Evolutionary conservation across 2,888 invertebrate genomes (phyloP).

Genomic region (Andricus quercusramuli): DNA sequence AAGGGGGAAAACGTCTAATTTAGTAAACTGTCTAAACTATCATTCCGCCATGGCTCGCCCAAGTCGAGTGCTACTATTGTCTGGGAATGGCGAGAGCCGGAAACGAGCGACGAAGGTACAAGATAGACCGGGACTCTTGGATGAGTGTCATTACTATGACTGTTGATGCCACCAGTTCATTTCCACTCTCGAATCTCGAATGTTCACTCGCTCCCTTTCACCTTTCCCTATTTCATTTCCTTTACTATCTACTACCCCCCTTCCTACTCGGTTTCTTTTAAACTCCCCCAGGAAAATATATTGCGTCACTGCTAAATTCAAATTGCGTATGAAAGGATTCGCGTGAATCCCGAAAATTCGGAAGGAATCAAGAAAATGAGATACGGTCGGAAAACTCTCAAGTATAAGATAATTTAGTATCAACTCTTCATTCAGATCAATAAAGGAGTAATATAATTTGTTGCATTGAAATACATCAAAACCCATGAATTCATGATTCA

Average conservation of each 20-base stretch:
- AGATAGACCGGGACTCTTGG: conserved; percentile 43
- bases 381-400: not conserved
- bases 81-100: conserved; percentile 66
- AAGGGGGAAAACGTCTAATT: conserved; percentile 62
- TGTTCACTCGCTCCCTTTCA: not conserved
- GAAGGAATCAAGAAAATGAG: not conserved
- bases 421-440: no score
- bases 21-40: conserved; percentile 72
- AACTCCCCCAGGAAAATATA: not conserved
- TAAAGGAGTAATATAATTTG: no score
- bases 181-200: conserved; percentile 47
- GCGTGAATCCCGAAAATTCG: not conserved
- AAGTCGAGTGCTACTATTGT: conserved; percentile 71
- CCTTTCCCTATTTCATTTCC: conserved; percentile 26
- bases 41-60: conserved; percentile 60
- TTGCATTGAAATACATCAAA: no score
- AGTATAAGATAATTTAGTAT: no score
- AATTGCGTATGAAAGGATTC: not conserved
- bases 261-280: not conserved
- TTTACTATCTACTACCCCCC: not conserved
- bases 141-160: conserved; percentile 53
- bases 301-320: not conserved
- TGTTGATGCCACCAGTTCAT: conserved; percentile 53
- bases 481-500: no score
- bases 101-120: conserved; percentile 44